These are phyloP conservation scores for Prionace glauca DNA, from an alignment of 2,797 vertebrate species.

Conservation along the genomic window DNA sequence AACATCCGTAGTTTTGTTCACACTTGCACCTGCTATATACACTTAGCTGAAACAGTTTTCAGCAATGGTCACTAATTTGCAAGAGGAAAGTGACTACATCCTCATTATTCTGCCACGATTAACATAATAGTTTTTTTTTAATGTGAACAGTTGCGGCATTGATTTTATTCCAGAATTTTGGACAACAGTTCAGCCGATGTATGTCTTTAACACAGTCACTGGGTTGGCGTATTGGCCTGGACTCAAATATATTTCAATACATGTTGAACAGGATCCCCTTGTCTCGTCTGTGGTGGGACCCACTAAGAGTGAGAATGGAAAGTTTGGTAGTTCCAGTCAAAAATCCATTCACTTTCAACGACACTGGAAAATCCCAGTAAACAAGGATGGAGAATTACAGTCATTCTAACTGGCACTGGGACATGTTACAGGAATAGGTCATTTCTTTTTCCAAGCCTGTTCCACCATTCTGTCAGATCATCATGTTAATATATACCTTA, in stretches of 20 bases:
- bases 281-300: no score
- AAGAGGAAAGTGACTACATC: neutral
- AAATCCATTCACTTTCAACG: no score
- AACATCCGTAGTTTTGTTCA: neutral
- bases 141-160: neutral
- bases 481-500: neutral
- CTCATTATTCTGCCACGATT: neutral
- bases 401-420: neutral
- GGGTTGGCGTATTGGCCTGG: neutral
- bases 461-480: neutral
- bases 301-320: no score
- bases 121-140: neutral
- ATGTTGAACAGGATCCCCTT: neutral
- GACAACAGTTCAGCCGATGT: neutral
- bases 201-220: neutral
- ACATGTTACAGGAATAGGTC: neutral
- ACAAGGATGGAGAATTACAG: no score
- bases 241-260: neutral
- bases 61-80: neutral
- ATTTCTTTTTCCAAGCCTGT: neutral
- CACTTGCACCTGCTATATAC: neutral
- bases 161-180: neutral
- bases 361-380: no score
- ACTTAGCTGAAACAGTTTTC: neutral
- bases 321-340: no score